Evolutionary conservation across 2,113 vertebrate genomes (phyloP), one percentile per base, ranked within the genome.

Genomic region (Ammodytes marinus): DNA sequence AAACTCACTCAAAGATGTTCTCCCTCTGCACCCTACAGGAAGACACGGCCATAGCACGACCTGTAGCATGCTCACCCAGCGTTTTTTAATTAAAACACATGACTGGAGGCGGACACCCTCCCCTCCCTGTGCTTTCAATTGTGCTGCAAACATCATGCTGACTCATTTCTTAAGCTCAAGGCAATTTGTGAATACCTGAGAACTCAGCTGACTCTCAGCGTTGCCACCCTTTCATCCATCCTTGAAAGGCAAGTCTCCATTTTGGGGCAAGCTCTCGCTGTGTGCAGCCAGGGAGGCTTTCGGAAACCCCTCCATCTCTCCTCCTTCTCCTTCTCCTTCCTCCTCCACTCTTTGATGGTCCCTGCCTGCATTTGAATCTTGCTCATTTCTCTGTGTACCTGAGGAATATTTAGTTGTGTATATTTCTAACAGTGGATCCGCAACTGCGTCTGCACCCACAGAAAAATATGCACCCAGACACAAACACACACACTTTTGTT

Each of bases 21-120:
- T 79, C 53, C 46, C 15, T 77, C 70, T 52, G 47, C 39, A 59
- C 59, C 64, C 78, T 83, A 47, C 5, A 79, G 61, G 53, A 79
- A 74, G 43, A 65, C 10, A 45, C 9, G 17, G 45, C 12, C 42
- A 47, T 9, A 68, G 58, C 69, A 19, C 52, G 69, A 59, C 75
- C 59, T 15, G 19, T 69, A 83, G 70, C 57, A 42, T 47, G 68
- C 80, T 82, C 10, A 13, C 19, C 72, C 42, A 59, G 58, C 67
- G 27, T 86, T 89, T 91, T 89, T 84, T 83, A 89, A 93, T 91
- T 89, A 91, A 88, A 86, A 83, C 75, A 84, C 69, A 80, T 77
- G 79, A 82, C 82, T 88, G 70, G 55, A 90, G 89, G 84, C 76
- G 68, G 61, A 69, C 49, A 12, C 4, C 42, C 42, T 0, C 54